Conservation (phyloP, 2,888 invertebrate species). For the Salticus scenicus region DNA sequence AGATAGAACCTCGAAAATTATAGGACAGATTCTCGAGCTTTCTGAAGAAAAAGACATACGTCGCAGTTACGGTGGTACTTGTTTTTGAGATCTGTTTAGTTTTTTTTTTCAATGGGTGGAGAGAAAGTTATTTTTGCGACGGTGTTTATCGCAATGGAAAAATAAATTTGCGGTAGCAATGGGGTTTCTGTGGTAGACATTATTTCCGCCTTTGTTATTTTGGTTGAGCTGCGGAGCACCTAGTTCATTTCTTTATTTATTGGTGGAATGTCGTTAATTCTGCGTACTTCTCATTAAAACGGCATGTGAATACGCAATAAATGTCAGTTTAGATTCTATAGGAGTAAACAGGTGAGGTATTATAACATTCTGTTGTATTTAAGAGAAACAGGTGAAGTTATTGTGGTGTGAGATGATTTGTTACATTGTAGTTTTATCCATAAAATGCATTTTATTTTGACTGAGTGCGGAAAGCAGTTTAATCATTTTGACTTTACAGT, state of each 20-base stretch:
- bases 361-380: no score
- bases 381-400: no score
- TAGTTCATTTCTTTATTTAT: neutral
- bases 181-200: neutral
- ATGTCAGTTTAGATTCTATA: neutral
- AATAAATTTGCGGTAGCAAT: neutral
- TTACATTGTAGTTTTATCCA: no score
- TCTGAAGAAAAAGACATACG: conserved; percentile 24
- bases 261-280: neutral
- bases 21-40: conserved; percentile 41
- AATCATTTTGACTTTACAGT: no score
- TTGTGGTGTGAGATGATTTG: no score
- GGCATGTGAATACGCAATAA: neutral
- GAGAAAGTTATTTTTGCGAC: conserved; percentile 52
- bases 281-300: neutral
- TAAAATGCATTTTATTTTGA: no score
- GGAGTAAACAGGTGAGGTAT: neutral
- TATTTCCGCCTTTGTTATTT: conserved; percentile 11
- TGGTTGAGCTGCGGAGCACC: neutral
- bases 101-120: neutral
- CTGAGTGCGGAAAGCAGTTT: no score
- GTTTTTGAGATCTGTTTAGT: conserved; percentile 11
- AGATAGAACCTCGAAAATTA: conserved; percentile 50
- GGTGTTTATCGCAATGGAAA: conserved; percentile 34
- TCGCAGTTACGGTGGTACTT: conserved; percentile 23